Evolutionary conservation across 2,113 vertebrate species (phyloP), one percentile per base, ranked within the genome.

Genomic region (Sinocyclocheilus maitianheensis): DNA sequence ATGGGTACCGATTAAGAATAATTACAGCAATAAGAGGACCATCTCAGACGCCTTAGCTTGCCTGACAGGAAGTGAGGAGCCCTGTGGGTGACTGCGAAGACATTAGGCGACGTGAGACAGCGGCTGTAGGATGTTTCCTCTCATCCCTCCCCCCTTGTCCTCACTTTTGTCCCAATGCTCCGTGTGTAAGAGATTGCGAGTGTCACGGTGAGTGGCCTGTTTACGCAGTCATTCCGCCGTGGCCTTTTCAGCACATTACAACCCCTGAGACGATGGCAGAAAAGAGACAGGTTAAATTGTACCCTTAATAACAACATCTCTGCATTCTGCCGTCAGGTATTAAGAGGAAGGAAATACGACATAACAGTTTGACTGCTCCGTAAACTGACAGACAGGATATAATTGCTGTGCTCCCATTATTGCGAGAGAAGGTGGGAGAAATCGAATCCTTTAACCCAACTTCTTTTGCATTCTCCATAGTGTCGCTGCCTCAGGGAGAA

Each of bases 1-100:
- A 84, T 51, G 90, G 91, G 90, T 89, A 86, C 88, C 92, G 91
- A 92, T 93, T 93, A 92, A 89, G 86, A 90, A 81, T 88, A 91
- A 92, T 92, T 90, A 90, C 80, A 74, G 86, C 91, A 89, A 82
- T 91, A 89, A 89, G 90, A 91, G 30, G 74, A 63, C 74, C 40
- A 82, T 90, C 84, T 87, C 71, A n/a, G 75, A 30, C 2, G 63
- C 60, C 81, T 89, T 63, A 4, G 46, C 87, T 43, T 37, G 16
- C 63, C 14, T 58, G 72, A 75, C 71, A 69, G 53, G 43, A 75
- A 37, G 63, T n/a, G 34, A 83, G 74, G 62, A 81, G 46, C 48
- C 58, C 62, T 20, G 65, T 77, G 72, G 76, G 40, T 30, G 24
- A 75, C 69, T 30, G 40, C 58, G 77, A 69, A 58, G 46, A 48